Evolutionary conservation across 1,140 invertebrate genomes (phyloP), one percentile per base, ranked within the genome.

Genomic region (Drosophila lowei): DNA sequence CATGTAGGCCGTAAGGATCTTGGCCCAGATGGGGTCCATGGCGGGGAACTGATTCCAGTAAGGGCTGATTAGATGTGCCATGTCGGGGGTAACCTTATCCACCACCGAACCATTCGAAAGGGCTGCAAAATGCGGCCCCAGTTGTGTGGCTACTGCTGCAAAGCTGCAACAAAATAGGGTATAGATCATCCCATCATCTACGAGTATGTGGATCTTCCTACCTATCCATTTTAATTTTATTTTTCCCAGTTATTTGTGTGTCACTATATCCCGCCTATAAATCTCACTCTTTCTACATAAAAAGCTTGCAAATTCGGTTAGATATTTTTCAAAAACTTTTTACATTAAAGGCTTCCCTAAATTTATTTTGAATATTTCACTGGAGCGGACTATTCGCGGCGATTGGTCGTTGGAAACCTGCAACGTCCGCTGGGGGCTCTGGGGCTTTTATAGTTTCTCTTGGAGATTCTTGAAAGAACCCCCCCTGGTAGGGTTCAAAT

Each of bases 31-130:
- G 8, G 95, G 95, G 90, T 96, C 95, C 93, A 96, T 93, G 16
- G 95, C 96, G 49, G 95, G 94, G 77, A 94, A 97, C 83, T 95
- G 95, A 89, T 93, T 94, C 95, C 95, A 96, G 78, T 96, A 93
- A 4, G 93, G 90, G 85, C 95, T 94, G 42, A 96, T 92, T 76
- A 96, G 77, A 77, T 95, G 93, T 18, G 95, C 91, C 94, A 96
- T 96, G 18, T 96, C 95, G 54, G 94, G 92, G 34, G 93, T 93
- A 6, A 95, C 95, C 83, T 91, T 91, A 56, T 91, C 90, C 65
- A 78, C 77, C 47, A 91, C 90, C 18, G 90, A 90, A 68, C 90
- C 90, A 90, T 91, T 91, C 62, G 77, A 77, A 54, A 91, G 90
- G 48, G 90, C 68, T 73, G 90, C 90, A 78, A 91, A 91, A 43